Evolutionary conservation across 23 tunicate species (phyloP).

Genomic region (Styela plicata): DNA sequence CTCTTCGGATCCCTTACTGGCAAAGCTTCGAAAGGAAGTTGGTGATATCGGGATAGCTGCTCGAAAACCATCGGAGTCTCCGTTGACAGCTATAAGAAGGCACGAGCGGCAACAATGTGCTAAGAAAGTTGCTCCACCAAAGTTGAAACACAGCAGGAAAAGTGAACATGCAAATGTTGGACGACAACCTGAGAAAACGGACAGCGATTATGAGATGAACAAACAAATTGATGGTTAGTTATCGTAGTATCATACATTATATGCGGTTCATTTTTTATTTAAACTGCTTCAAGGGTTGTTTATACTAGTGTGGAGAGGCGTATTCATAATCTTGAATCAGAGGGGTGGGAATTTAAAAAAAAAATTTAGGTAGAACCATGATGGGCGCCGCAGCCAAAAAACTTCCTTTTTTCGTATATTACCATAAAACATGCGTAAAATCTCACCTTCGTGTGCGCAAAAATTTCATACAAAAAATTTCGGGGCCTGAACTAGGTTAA

Average conservation of each 20-base stretch:
- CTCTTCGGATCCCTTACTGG: background rate
- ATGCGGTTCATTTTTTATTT: too few relatives aligned
- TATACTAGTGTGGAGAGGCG: too few relatives aligned
- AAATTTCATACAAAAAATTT: too few relatives aligned
- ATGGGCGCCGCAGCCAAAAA: too few relatives aligned
- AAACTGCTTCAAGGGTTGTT: too few relatives aligned
- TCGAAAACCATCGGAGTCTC: background rate
- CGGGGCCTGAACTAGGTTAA: too few relatives aligned
- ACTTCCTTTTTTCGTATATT: too few relatives aligned
- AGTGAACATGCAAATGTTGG: slow-evolving; percentile 1
- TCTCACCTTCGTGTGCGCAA: too few relatives aligned
- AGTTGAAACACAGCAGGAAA: background rate
- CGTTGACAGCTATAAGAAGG: background rate
- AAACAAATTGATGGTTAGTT: background rate
- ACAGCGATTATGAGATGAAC: background rate
- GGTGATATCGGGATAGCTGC: background rate
- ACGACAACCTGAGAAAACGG: background rate
- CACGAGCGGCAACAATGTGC: background rate
- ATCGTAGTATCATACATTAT: background rate
- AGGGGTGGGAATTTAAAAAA: too few relatives aligned
- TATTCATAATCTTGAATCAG: too few relatives aligned
- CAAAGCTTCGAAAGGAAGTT: background rate
- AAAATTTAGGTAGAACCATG: too few relatives aligned
- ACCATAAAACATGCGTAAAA: too few relatives aligned
- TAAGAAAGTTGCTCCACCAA: background rate